Evolutionary conservation across 2,888 invertebrate genomes (phyloP).

Genomic region (Scaptomyza polygonia): DNA sequence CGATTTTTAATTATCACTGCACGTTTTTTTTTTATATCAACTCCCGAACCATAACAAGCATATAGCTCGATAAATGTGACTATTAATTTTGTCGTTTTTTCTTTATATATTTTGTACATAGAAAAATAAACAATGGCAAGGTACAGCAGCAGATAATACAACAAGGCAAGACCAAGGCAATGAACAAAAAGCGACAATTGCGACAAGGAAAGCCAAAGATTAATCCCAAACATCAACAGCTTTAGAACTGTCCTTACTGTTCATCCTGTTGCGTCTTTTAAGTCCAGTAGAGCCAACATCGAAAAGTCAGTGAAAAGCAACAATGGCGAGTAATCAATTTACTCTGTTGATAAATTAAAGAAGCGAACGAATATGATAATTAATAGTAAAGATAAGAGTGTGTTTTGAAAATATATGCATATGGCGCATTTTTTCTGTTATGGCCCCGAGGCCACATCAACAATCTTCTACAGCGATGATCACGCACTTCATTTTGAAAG

Average conservation of each 20-base stretch:
- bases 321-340: slow-evolving; percentile 59
- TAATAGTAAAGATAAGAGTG: slow-evolving; percentile 50
- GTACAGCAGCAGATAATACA: no score
- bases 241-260: no score
- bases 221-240: no score
- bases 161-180: no score
- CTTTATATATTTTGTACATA: no score
- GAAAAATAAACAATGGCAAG: no score
- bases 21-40: slow-evolving; percentile 53
- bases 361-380: slow-evolving; percentile 17
- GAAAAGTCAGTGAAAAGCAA: not conserved
- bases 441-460: slow-evolving; percentile 32
- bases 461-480: slow-evolving; percentile 40
- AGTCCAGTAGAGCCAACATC: no score
- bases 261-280: no score
- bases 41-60: slow-evolving; percentile 41
- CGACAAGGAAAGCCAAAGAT: no score
- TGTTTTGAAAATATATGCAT: slow-evolving; percentile 12
- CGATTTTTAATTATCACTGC: slow-evolving; percentile 58
- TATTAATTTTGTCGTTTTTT: no score
- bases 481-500: slow-evolving; percentile 64
- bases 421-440: no score
- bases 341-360: slow-evolving; percentile 48
- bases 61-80: slow-evolving; percentile 62
- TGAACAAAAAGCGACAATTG: no score